Evolutionary conservation across 2,797 vertebrate species (phyloP).

Genomic region (Hirundo rustica): DNA sequence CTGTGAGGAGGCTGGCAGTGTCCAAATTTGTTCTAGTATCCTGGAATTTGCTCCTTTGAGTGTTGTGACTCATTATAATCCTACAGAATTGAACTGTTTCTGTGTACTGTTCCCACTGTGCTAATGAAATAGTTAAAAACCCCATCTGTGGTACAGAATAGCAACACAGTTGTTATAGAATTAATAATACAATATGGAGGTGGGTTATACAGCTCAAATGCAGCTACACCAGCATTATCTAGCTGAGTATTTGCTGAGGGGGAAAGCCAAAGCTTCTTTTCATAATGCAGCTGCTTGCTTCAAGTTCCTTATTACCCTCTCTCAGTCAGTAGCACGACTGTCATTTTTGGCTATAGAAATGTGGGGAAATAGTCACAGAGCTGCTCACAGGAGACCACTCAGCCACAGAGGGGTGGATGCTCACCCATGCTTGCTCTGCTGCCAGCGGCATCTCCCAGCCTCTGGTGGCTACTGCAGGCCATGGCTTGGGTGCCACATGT

Average conservation of each 20-base stretch:
- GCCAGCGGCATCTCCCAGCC: not conserved
- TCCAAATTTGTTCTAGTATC: constrained; percentile 45
- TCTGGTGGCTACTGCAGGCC: not conserved
- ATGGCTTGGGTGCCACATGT: not conserved
- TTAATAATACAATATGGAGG: constrained; percentile 28
- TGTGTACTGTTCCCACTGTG: not conserved
- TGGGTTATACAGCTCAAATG: not conserved
- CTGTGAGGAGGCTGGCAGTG: constrained; percentile 29
- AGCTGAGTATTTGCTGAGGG: not conserved
- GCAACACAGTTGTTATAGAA: constrained; percentile 31
- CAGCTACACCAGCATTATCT: constrained; percentile 23
- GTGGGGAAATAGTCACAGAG: not conserved
- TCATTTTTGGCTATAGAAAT: not conserved
- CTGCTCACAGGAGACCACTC: not conserved
- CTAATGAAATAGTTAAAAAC: constrained; percentile 53
- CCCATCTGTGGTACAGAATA: not conserved
- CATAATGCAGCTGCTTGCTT: not conserved
- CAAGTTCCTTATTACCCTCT: not conserved
- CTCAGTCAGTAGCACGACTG: not conserved
- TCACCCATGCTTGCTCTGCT: not conserved
- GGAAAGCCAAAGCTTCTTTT: constrained; percentile 8
- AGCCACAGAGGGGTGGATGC: not conserved
- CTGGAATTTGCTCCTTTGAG: constrained; percentile 53
- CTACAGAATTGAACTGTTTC: constrained; percentile 24
- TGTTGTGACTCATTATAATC: constrained; percentile 16